A percentile compares a stretch with the other conserved stretches of the same genome.
These are phyloP conservation scores for Spinus olivaceus DNA, from an alignment of 2,797 vertebrate species.

Conservation along the genomic window DNA sequence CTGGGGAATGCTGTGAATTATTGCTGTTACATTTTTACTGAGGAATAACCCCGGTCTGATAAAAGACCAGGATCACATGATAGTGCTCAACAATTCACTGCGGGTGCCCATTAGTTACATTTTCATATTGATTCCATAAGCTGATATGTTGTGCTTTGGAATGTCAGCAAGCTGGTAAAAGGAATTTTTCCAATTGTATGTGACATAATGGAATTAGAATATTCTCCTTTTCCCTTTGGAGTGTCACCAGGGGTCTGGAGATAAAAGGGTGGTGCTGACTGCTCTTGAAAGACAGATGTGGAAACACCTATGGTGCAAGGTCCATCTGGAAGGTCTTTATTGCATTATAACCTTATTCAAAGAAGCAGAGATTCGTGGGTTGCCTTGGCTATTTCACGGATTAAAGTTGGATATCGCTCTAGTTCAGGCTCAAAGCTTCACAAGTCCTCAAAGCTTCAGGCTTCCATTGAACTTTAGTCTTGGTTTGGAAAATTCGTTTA, in stretches of 20 bases:
- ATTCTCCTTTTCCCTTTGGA: neutral
- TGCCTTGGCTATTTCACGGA: neutral
- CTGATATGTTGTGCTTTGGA: neutral
- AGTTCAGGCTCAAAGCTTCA: neutral
- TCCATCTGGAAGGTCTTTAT: constrained; percentile 4
- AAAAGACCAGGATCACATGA: neutral
- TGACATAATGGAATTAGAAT: neutral
- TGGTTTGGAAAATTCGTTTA: constrained; percentile 62
- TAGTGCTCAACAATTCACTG: neutral
- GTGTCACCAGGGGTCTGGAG: neutral
- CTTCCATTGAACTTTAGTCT: constrained; percentile 27
- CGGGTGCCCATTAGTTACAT: neutral
- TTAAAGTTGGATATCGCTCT: neutral
- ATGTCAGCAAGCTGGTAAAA: neutral
- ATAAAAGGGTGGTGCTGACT: neutral
- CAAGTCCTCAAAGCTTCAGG: neutral
- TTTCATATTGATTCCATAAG: neutral
- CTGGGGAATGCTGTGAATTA: neutral
- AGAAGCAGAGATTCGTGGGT: neutral
- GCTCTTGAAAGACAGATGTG: neutral
- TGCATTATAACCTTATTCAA: neutral
- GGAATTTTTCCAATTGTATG: neutral
- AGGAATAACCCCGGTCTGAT: neutral
- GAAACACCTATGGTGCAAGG: neutral
- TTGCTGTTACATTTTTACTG: neutral